These are phyloP conservation scores for Lepilemur septentrionalis DNA, from an alignment of 2,797 vertebrate genomes.

Conservation along the genomic window DNA sequence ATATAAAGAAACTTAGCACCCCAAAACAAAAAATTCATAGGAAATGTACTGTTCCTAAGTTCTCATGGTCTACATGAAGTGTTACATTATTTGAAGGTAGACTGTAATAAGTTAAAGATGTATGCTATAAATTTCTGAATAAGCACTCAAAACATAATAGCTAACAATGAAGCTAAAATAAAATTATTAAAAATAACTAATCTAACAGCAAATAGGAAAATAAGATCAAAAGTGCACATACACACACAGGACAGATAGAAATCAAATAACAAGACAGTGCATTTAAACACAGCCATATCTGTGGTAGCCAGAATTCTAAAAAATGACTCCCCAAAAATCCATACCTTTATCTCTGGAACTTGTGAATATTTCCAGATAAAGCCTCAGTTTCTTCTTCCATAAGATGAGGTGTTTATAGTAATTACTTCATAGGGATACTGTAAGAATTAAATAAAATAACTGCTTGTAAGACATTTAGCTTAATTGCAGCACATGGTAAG, in stretches of 20 bases:
- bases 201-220: background rate
- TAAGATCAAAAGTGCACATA: background rate
- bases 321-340: background rate
- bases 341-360: background rate
- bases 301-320: background rate
- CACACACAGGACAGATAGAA: background rate
- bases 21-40: background rate
- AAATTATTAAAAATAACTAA: background rate
- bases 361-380: background rate
- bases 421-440: background rate
- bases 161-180: background rate
- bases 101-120: background rate
- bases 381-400: background rate
- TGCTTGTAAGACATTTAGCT: background rate
- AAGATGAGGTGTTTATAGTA: background rate
- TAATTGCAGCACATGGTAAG: background rate
- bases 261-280: background rate
- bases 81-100: background rate
- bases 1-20: background rate
- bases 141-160: background rate
- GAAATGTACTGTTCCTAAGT: background rate
- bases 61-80: background rate
- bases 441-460: constrained; percentile 9
- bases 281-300: background rate
- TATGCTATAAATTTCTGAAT: background rate